Percentiles rank a stretch among this genome's conserved stretches.
phyloP scores from a whole-genome alignment of 2,797 vertebrate genomes.

The Pangasius mekongensis region DNA sequence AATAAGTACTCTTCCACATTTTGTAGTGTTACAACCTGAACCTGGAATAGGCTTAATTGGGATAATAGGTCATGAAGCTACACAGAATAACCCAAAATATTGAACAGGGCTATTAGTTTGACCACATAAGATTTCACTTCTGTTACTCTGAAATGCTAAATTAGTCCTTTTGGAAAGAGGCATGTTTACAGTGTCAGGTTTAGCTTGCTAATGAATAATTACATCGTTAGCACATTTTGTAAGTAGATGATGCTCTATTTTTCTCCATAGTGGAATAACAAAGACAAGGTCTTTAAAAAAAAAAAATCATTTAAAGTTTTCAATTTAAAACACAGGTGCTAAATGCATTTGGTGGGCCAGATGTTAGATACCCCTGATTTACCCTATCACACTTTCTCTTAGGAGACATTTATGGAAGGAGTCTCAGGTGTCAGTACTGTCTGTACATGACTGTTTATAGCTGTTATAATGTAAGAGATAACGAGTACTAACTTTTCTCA shows the following conservation, averaged over 20 bases:
- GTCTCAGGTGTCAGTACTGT: not conserved
- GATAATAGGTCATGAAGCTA: not conserved
- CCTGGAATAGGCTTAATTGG: not conserved
- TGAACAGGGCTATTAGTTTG: not conserved
- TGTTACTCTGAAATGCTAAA: not conserved
- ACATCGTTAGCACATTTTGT: not conserved
- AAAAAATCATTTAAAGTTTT: not conserved
- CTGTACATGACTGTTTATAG: not conserved
- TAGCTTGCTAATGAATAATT: slow-evolving; percentile 2
- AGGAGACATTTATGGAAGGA: not conserved
- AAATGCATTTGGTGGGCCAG: not conserved
- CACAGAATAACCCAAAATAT: not conserved
- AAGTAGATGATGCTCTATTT: not conserved
- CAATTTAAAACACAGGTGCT: not conserved
- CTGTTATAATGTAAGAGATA: not conserved
- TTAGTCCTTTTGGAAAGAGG: not conserved
- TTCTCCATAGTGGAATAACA: not conserved
- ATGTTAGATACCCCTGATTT: no score
- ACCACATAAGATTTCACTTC: not conserved
- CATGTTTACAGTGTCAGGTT: not conserved
- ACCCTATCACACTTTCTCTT: not conserved
- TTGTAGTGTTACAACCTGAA: not conserved
- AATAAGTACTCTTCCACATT: not conserved
- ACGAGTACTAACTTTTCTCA: not conserved
- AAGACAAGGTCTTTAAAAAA: not conserved